These are phyloP conservation scores for Gallinago undulata DNA, from an alignment of 2,113 vertebrate genomes.

Conservation along the genomic window DNA sequence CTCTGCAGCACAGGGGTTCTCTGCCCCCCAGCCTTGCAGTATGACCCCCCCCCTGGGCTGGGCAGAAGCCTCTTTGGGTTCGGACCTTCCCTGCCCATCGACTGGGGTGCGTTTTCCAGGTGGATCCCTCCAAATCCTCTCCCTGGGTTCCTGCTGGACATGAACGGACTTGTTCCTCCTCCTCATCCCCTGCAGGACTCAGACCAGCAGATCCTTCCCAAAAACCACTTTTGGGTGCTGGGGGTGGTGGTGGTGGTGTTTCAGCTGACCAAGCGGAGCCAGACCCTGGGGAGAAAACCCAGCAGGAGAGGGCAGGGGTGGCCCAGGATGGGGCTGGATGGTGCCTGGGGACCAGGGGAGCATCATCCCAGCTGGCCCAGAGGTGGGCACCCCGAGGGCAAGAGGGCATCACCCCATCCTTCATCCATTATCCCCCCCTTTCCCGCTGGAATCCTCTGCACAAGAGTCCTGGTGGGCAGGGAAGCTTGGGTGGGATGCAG, in stretches of 20 bases:
- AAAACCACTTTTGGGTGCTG: neutral
- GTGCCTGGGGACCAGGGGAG: neutral
- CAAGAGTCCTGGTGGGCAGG: rapidly evolving
- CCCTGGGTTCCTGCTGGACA: neutral
- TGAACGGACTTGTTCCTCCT: conserved; percentile 40
- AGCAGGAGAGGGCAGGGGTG: rapidly evolving
- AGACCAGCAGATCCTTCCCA: neutral
- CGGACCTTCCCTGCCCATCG: neutral
- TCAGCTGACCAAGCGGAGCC: neutral
- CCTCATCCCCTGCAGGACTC: neutral
- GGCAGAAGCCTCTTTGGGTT: neutral
- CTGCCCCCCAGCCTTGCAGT: neutral
- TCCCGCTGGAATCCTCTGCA: neutral
- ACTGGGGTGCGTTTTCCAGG: neutral
- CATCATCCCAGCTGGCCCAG: neutral
- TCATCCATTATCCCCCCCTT: no score
- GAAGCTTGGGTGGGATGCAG: neutral
- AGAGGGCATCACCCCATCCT: neutral
- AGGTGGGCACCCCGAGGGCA: neutral
- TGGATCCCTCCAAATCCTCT: neutral
- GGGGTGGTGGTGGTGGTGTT: neutral
- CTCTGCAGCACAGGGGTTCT: neutral
- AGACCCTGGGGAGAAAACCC: rapidly evolving
- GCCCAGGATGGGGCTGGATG: neutral
- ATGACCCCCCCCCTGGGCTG: neutral